Evolutionary conservation across 2,797 vertebrate species (phyloP).

Genomic region (Pogoniulus pusillus): DNA sequence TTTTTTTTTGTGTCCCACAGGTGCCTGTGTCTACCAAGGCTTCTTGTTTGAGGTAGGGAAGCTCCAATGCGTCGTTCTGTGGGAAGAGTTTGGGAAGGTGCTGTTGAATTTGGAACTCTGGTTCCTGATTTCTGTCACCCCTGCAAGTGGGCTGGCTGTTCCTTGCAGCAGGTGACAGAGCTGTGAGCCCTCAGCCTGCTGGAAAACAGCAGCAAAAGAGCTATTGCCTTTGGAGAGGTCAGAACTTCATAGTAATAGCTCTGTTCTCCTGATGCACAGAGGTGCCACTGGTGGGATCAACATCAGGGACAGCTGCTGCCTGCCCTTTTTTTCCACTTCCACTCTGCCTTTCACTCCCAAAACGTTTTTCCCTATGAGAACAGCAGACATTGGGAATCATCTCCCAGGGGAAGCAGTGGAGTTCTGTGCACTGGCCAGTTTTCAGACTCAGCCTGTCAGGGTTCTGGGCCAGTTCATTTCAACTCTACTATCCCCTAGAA

Average conservation of each 20-base stretch:
- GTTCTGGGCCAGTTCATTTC: too few relatives aligned
- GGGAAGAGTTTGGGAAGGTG: not conserved
- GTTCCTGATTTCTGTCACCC: not conserved
- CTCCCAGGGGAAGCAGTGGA: too few relatives aligned
- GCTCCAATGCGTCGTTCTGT: not conserved
- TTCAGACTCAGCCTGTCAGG: too few relatives aligned
- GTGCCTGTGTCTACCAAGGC: constrained; percentile 78
- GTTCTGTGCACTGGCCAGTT: too few relatives aligned
- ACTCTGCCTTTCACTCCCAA: too few relatives aligned
- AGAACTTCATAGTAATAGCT: not conserved
- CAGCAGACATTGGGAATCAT: too few relatives aligned
- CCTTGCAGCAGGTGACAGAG: not conserved
- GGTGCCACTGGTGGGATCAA: too few relatives aligned
- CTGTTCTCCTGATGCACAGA: too few relatives aligned
- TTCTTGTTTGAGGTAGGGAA: constrained; percentile 77
- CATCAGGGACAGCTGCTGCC: too few relatives aligned
- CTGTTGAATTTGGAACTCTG: not conserved
- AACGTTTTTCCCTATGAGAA: not conserved
- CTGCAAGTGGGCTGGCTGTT: too few relatives aligned
- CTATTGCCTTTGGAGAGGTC: fast-evolving
- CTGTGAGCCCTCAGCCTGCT: not conserved
- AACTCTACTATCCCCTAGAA: too few relatives aligned
- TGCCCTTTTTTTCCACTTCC: too few relatives aligned
- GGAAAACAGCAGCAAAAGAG: not conserved
- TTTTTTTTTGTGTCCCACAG: constrained; percentile 61